phyloP scores from a whole-genome alignment of 2,113 vertebrate genomes.

The Clarias gariepinus region DNA sequence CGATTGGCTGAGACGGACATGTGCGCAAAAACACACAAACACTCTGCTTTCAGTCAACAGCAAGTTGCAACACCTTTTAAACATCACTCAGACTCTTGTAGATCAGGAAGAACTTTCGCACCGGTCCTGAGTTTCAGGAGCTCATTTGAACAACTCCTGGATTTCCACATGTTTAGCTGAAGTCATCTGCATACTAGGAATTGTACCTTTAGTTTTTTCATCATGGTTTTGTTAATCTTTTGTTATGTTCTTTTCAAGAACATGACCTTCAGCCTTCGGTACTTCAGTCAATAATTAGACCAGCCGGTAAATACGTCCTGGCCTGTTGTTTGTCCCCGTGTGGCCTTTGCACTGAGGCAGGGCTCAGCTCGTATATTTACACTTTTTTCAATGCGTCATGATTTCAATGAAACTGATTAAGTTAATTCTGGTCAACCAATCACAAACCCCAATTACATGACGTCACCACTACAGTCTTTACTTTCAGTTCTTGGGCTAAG shows the following conservation, averaged over 20 bases:
- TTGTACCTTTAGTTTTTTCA: neutral
- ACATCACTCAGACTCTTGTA: neutral
- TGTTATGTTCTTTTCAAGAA: conserved; percentile 34
- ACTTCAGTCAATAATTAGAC: conserved; percentile 73
- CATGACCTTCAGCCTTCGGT: conserved; percentile 39
- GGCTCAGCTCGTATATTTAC: conserved; percentile 36
- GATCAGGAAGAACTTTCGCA: neutral
- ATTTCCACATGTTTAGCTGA: neutral
- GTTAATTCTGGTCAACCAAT: neutral
- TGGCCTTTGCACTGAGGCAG: conserved; percentile 66
- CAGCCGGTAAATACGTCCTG: conserved; percentile 61
- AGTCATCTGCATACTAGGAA: neutral
- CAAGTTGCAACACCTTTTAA: neutral
- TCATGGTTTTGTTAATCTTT: neutral
- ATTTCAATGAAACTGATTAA: neutral
- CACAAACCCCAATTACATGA: neutral
- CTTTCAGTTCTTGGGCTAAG: neutral
- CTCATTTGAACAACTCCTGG: neutral
- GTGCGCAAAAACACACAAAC: conserved; percentile 9
- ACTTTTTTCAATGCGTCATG: conserved; percentile 16
- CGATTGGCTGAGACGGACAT: conserved; percentile 63
- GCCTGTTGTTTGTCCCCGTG: conserved; percentile 46
- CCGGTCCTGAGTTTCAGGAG: neutral
- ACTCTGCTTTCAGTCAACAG: neutral
- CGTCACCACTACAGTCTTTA: neutral